A percentile compares a stretch with the other conserved stretches of the same genome.
Conservation (phyloP, 2,113 vertebrate species). For the Neoarius graeffei region DNA sequence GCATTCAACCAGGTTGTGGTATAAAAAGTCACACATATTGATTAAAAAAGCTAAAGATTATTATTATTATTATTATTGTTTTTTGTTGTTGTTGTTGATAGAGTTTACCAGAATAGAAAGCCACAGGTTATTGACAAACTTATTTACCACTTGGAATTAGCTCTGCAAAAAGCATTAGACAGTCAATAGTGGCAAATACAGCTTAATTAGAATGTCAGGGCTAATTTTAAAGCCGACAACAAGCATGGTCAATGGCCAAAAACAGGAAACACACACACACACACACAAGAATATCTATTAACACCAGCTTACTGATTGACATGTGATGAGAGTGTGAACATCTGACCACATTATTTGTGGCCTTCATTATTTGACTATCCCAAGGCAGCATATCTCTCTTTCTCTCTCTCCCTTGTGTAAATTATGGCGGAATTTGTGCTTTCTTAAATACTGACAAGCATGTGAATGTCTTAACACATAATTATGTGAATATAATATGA, state of each 20-base stretch:
- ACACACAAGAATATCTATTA: neutral
- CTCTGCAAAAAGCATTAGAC: constrained; percentile 20
- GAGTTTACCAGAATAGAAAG: neutral
- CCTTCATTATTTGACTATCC: neutral
- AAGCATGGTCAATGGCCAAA: constrained; percentile 8
- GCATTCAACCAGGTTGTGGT: neutral
- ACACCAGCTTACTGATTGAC: neutral
- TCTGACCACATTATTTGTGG: neutral
- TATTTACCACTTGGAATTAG: constrained; percentile 14
- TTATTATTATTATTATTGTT: neutral
- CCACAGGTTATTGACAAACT: neutral
- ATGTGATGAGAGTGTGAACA: neutral
- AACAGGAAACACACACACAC: neutral
- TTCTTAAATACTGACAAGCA: neutral
- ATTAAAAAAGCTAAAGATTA: neutral
- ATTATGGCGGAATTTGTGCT: neutral
- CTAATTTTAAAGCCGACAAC: neutral
- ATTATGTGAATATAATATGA: neutral
- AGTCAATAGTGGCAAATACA: constrained; percentile 33
- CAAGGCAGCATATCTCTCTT: neutral
- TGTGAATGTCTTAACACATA: neutral
- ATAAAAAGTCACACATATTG: neutral
- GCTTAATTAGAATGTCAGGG: neutral
- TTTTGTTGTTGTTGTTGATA: neutral
- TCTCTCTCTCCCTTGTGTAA: neutral